phyloP scores from a whole-genome alignment of 2,797 vertebrate genomes.

The Meriones psammophilus region DNA sequence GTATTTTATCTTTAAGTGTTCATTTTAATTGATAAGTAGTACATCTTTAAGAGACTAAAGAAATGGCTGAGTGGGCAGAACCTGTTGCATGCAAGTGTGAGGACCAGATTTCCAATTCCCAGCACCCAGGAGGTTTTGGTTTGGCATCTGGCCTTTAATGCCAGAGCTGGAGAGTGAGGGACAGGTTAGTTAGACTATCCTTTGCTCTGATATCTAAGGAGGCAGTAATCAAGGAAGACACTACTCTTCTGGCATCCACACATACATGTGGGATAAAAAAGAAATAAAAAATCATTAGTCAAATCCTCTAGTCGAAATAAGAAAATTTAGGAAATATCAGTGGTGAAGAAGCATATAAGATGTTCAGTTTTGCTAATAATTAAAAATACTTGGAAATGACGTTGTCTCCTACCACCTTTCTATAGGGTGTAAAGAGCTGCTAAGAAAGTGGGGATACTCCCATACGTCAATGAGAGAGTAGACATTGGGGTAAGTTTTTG shows the following conservation, averaged over 20 bases:
- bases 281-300: background rate
- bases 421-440: background rate
- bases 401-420: background rate
- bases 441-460: background rate
- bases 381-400: conserved; percentile 6
- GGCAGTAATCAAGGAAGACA: background rate
- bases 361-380: background rate
- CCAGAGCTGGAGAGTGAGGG: no score
- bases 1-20: conserved; percentile 32
- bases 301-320: conserved; percentile 42
- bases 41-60: background rate
- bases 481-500: conserved; percentile 24
- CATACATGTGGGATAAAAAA: background rate
- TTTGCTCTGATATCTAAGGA: background rate
- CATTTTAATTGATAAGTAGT: conserved; percentile 57
- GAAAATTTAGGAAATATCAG: background rate
- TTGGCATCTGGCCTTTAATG: background rate
- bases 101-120: background rate
- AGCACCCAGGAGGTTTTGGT: background rate
- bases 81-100: background rate
- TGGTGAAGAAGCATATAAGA: conserved; percentile 31
- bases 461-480: background rate
- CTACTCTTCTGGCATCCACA: background rate
- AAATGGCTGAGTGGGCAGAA: background rate
- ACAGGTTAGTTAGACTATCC: background rate